Evolutionary conservation across 2,797 vertebrate species (phyloP), one percentile per base, ranked within the genome.

Genomic region (Echeneis naucrates): DNA sequence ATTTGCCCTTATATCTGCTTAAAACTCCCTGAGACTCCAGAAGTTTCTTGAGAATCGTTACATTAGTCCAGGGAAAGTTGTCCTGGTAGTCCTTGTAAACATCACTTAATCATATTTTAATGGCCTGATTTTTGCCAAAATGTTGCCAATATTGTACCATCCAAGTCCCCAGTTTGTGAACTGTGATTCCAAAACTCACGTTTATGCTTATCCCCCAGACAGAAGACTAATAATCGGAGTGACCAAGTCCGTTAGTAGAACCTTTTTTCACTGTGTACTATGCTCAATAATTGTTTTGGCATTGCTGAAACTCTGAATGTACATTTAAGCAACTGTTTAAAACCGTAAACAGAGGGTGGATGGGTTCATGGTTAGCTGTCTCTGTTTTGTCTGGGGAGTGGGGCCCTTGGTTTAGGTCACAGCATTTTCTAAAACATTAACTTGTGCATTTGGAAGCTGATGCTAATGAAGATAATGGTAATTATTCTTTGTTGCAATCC

Each of bases 401-500:
- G 3, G 4, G 14, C 14, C 33, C 26, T 8, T 19, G 12, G 2
- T 23, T 68, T n/a, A 30, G 26, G 53, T 69, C 38, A 40, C 19
- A 68, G 27, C 5, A 48, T 63, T 72, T 62, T 44, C 40, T 65
- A 33, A 8, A 5, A 21, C 11, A 33, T 37, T 71, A 45, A 53
- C 68, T 72, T 17, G 64, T 75, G 67, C 50, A 62, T 24, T 17
- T 26, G 53, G 24, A 54, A 59, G 62, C 35, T 48, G 33, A 60
- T 53, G n/a, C 24, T 58, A 72, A 80, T 76, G 32, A 59, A 33
- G 52, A 40, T 4, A 26, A 35, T 42, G 45, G 35, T 45, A 72
- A 80, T 80, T 33, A 48, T 51, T 55, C 23, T 23, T 7, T 48
- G 51, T 27, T 44, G 11, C 60, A 37, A 26, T 26, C 67, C 19